A percentile compares a stretch with the other conserved stretches of the same genome.
phyloP scores from a whole-genome alignment of 2,888 invertebrate genomes.

The Myopa tessellatipennis region DNA sequence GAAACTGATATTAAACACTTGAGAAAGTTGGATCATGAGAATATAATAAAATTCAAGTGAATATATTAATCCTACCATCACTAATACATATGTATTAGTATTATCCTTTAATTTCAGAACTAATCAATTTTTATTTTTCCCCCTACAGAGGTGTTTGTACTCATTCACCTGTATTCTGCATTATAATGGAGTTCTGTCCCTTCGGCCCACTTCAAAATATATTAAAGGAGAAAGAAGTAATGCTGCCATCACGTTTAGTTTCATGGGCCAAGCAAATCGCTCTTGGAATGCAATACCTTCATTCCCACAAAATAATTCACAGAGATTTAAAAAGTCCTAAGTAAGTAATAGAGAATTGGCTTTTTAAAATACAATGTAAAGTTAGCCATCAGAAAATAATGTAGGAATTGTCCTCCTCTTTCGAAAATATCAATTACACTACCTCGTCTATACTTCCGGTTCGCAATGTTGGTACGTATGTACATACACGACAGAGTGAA shows the following conservation, averaged over 20 bases:
- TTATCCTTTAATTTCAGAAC: not conserved
- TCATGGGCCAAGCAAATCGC: constrained; percentile 97
- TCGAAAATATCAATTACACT: too few relatives aligned
- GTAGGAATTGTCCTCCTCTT: too few relatives aligned
- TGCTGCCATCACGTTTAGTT: constrained; percentile 87
- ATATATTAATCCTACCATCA: constrained; percentile 43
- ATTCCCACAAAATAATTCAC: constrained; percentile 96
- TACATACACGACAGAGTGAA: too few relatives aligned
- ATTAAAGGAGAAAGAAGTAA: constrained; percentile 83
- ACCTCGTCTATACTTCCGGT: too few relatives aligned
- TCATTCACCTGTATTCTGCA: constrained; percentile 90
- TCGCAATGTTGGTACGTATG: too few relatives aligned
- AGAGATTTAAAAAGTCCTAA: constrained; percentile 99
- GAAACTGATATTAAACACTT: constrained; percentile 95
- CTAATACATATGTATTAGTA: not conserved
- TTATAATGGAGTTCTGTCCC: constrained; percentile 98
- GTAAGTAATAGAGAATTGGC: constrained; percentile 73
- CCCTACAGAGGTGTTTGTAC: constrained; percentile 88
- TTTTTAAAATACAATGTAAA: too few relatives aligned
- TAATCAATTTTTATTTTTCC: constrained; percentile 28
- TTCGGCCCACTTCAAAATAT: constrained; percentile 94
- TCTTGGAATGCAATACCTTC: constrained; percentile 95
- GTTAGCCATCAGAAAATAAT: too few relatives aligned
- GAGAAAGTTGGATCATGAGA: constrained; percentile 92
- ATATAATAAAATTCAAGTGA: constrained; percentile 81